These are phyloP conservation scores for Drosophila parvula DNA, from an alignment of 1,140 invertebrate species.

Conservation along the genomic window DNA sequence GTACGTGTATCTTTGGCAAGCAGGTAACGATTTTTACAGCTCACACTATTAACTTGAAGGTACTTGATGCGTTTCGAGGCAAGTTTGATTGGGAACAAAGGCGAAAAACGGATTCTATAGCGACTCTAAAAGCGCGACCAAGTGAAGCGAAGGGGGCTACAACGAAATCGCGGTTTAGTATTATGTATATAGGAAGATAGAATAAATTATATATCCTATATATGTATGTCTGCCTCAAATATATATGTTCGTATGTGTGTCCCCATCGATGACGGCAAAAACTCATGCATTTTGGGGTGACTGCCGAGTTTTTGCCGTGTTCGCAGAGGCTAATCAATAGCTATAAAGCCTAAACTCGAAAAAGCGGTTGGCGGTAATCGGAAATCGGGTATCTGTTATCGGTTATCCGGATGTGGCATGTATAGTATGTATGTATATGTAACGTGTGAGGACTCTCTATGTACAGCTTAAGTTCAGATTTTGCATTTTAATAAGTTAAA, in stretches of 20 bases:
- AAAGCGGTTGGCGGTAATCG: conserved; percentile 24
- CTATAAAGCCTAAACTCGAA: conserved; percentile 26
- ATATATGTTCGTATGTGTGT: not conserved
- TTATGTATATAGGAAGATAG: conserved; percentile 10
- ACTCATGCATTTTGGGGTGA: conserved; percentile 61
- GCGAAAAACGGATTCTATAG: conserved; percentile 8
- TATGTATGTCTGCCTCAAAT: conserved; percentile 26
- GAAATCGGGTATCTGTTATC: conserved; percentile 1
- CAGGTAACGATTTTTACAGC: conserved; percentile 84
- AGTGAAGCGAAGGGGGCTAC: conserved; percentile 32
- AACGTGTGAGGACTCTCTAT: conserved; percentile 42
- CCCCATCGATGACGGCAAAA: conserved; percentile 44
- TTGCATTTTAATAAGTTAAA: conserved; percentile 59
- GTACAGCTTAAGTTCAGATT: conserved; percentile 62
- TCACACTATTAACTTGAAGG: conserved; percentile 83
- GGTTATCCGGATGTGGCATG: conserved; percentile 29
- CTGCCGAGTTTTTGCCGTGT: conserved; percentile 50
- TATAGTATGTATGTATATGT: conserved; percentile 18
- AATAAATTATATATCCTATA: conserved; percentile 30
- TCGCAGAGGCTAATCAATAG: conserved; percentile 30
- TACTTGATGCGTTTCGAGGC: conserved; percentile 73
- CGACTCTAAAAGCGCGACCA: conserved; percentile 43
- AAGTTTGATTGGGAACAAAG: conserved; percentile 45
- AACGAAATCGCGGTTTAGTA: conserved; percentile 23
- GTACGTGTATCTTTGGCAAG: conserved; percentile 72